phyloP scores from a whole-genome alignment of 2,888 invertebrate genomes.

The Celastrina argiolus region DNA sequence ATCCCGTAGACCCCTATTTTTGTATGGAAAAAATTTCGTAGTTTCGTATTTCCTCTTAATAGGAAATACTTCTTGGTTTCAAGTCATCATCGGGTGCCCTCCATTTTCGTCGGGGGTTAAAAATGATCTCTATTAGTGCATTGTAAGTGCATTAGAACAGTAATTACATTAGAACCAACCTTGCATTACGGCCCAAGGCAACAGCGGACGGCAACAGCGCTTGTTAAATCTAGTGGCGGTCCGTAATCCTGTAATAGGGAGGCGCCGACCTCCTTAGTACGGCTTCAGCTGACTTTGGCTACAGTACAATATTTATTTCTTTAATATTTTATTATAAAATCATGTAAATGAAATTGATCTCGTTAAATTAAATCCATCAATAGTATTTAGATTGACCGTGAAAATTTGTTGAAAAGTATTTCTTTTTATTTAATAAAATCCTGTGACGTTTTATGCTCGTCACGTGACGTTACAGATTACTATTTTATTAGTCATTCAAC shows the following conservation, averaged over 20 bases:
- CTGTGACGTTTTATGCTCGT: too few species aligned
- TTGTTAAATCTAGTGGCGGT: constrained; percentile 64
- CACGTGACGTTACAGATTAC: too few species aligned
- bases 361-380: constrained; percentile 20
- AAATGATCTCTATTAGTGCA: background rate
- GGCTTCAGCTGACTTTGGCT: constrained; percentile 59
- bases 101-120: too few species aligned
- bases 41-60: too few species aligned
- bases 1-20: too few species aligned
- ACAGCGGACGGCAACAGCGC: constrained; percentile 31
- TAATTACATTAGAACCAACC: constrained; percentile 31
- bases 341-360: constrained; percentile 24
- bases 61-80: too few species aligned
- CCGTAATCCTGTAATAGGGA: constrained; percentile 68
- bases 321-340: constrained; percentile 30
- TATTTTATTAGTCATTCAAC: too few species aligned
- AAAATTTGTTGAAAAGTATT: too few species aligned
- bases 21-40: too few species aligned
- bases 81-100: too few species aligned
- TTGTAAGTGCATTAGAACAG: background rate
- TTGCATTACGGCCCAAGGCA: constrained; percentile 37
- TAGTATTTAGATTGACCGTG: too few species aligned
- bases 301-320: constrained; percentile 29
- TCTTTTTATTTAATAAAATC: too few species aligned
- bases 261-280: constrained; percentile 69